These are phyloP conservation scores for Dynastes grantii DNA, from an alignment of 2,888 invertebrate genomes.

Conservation along the genomic window DNA sequence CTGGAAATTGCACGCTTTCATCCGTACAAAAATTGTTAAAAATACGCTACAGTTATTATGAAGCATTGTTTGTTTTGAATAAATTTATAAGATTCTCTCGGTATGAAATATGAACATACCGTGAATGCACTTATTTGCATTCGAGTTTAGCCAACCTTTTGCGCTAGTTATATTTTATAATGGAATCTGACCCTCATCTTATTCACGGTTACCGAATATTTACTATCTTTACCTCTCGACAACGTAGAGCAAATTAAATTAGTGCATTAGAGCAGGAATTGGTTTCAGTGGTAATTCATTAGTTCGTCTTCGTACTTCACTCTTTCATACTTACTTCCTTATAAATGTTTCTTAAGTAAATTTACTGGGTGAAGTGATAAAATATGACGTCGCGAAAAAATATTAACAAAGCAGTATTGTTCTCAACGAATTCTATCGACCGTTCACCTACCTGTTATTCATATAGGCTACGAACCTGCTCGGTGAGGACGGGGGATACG, in stretches of 20 bases:
- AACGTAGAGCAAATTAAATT: neutral
- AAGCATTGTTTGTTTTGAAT: slow-evolving; percentile 23
- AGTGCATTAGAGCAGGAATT: no score
- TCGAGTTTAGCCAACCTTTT: neutral
- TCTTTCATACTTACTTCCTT: no score
- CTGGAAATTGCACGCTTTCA: slow-evolving; percentile 28
- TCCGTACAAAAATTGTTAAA: slow-evolving; percentile 28
- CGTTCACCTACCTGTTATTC: no score
- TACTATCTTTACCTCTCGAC: neutral
- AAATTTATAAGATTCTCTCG: slow-evolving; percentile 19
- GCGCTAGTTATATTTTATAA: neutral
- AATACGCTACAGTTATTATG: slow-evolving; percentile 33
- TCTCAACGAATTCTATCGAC: no score
- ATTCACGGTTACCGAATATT: neutral
- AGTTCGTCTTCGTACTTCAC: no score
- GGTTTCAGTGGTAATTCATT: no score
- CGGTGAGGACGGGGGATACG: no score
- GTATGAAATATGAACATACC: neutral
- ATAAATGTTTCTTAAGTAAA: no score
- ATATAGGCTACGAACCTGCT: no score
- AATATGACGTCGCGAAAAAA: no score
- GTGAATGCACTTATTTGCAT: slow-evolving; percentile 1
- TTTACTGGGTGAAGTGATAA: no score
- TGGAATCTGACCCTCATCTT: neutral
- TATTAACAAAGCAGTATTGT: no score